Percentiles rank a stretch among this genome's conserved stretches.
phyloP scores from a whole-genome alignment of 2,113 vertebrate genomes.

The Actinemys pallida region DNA sequence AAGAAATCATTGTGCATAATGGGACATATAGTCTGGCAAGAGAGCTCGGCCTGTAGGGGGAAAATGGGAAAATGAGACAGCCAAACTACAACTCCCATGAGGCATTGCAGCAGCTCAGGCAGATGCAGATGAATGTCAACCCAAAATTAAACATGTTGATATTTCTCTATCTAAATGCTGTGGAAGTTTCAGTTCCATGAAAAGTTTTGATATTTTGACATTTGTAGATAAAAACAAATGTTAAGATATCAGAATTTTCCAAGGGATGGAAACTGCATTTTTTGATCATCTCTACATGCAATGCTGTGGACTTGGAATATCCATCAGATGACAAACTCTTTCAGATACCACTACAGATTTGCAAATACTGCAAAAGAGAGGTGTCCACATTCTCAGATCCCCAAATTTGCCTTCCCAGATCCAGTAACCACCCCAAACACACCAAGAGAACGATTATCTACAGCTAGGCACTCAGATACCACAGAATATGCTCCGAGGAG shows the following conservation, averaged over 20 bases:
- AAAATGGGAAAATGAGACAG: rapidly evolving
- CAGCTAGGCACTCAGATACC: no score
- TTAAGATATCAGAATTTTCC: neutral
- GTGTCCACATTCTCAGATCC: neutral
- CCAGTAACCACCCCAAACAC: no score
- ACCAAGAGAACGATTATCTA: no score
- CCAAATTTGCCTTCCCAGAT: no score
- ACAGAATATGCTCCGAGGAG: no score
- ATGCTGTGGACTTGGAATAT: neutral
- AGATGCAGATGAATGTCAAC: neutral
- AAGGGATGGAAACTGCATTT: constrained; percentile 3
- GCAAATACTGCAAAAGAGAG: neutral
- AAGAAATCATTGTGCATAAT: neutral
- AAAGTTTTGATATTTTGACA: neutral
- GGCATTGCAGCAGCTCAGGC: neutral
- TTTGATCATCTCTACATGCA: neutral
- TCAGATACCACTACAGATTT: neutral
- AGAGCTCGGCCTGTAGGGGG: neutral
- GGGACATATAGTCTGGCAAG: neutral
- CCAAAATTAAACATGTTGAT: rapidly evolving
- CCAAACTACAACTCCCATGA: neutral
- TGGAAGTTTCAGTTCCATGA: neutral
- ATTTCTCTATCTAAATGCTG: neutral
- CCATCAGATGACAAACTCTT: neutral
- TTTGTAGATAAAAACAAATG: neutral